Evolutionary conservation across 2,797 vertebrate genomes (phyloP), one percentile per base, ranked within the genome.

Genomic region (Amniataba percoides): DNA sequence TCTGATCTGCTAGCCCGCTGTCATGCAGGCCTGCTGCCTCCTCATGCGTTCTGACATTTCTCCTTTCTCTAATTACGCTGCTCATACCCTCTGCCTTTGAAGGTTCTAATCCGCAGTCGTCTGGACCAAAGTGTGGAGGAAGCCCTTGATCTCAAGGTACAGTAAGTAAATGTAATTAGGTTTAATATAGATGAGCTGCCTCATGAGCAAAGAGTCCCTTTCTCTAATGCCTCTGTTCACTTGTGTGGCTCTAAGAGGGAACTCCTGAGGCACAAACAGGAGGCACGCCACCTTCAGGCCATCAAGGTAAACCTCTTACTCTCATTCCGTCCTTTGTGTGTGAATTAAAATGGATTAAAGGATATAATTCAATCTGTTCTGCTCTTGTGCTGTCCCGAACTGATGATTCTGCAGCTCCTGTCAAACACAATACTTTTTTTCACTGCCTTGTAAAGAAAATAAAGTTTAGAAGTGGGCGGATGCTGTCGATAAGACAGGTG

Each of bases 41-140:
- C 56, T 88, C 80, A 79, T 87, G 45, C 45, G 39, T 59, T 64
- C 77, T 84, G 89, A 89, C 85, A 89, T 77, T 81, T 84, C 77
- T 75, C 83, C 68, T 23, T 84, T 88, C 83, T 86, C 85, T 90
- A 88, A 90, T 90, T 81, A 86, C 53, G n/a, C 61, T 72, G 71
- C 82, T 84, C 72, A 49, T 78, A 68, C 74, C 45, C 71, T 84
- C 84, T 82, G 56, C 64, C 80, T 86, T 66, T 93, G 85, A 93
- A 99, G 98, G 94, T 99, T 86, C 94, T 99, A 87, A 96, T 97
- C 89, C 96, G 96, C 71, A 97, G 97, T 92, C 97, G 97, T 5
- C 95, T 99, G 89, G 98, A 99, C 94, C 97, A 99, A 95, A 99
- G 97, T 58, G 90, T 96, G 94, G 97, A 97, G 80, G 97, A 99